phyloP scores from a whole-genome alignment of 1,140 invertebrate genomes.

The Dufourea novaeangliae region DNA sequence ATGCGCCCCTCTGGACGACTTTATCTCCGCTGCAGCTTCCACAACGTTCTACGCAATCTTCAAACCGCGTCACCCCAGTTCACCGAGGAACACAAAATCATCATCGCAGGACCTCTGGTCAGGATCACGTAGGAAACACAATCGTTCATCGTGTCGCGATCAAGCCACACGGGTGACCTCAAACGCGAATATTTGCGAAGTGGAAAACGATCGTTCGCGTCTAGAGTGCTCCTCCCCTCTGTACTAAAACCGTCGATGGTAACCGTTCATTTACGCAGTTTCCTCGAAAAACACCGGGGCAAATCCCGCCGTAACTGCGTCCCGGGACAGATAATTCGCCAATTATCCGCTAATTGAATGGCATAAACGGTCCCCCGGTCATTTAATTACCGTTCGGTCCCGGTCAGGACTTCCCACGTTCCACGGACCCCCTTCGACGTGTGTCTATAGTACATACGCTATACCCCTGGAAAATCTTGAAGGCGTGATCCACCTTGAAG shows the following conservation, averaged over 20 bases:
- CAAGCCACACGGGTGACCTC: neutral
- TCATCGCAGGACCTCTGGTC: neutral
- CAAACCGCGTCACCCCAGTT: too few relatives aligned
- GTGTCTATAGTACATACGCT: too few relatives aligned
- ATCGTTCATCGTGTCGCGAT: neutral
- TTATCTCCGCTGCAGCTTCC: too few relatives aligned
- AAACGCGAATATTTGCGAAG: neutral
- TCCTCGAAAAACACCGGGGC: neutral
- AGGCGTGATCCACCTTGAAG: constrained; percentile 41
- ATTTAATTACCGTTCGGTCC: constrained; percentile 53
- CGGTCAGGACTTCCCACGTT: constrained; percentile 55
- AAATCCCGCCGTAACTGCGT: constrained; percentile 26
- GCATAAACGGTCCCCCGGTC: constrained; percentile 27
- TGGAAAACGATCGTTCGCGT: neutral
- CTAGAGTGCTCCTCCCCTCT: neutral
- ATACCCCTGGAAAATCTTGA: constrained; percentile 18
- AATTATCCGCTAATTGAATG: constrained; percentile 66
- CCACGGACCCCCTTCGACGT: constrained; percentile 41
- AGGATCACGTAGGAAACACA: neutral
- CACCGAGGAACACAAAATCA: too few relatives aligned
- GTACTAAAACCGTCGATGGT: neutral
- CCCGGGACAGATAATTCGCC: constrained; percentile 51
- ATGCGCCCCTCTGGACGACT: too few relatives aligned
- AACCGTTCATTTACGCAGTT: constrained; percentile 19
- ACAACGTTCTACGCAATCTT: too few relatives aligned